Evolutionary conservation across 2,888 invertebrate genomes (phyloP).

Genomic region (Gibbula magus): DNA sequence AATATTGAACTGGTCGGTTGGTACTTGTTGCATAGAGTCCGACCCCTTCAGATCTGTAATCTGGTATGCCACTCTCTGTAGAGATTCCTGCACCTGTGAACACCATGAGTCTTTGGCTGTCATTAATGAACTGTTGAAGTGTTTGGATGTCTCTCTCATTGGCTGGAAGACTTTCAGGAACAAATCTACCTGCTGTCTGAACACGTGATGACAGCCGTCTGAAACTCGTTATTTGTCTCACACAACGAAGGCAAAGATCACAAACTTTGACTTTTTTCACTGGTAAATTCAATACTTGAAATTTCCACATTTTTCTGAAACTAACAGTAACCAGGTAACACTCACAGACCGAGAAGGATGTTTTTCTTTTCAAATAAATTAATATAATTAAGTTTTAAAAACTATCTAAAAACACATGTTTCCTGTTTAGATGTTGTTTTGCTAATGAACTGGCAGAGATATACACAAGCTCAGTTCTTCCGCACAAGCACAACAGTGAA

Average conservation of each 20-base stretch:
- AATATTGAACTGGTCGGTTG: constrained; percentile 89
- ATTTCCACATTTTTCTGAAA: no score
- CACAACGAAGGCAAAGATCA: not conserved
- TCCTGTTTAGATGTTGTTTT: no score
- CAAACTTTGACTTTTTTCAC: no score
- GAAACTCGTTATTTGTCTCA: not conserved
- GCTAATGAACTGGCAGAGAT: no score
- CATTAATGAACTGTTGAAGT: constrained; percentile 80
- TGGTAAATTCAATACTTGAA: no score
- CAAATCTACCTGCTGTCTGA: constrained; percentile 76
- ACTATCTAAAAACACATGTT: no score
- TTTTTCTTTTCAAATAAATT: no score
- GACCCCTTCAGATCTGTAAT: constrained; percentile 93
- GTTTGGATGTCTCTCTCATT: constrained; percentile 69
- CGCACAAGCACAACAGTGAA: no score
- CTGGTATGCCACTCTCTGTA: constrained; percentile 84
- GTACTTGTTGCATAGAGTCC: constrained; percentile 91
- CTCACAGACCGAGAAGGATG: no score
- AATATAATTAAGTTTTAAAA: no score
- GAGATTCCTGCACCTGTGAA: constrained; percentile 97
- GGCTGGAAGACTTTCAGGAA: constrained; percentile 85
- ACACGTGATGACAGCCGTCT: not conserved
- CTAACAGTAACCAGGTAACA: no score
- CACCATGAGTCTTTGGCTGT: constrained; percentile 78
- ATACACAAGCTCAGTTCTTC: no score